A percentile compares a stretch with the other conserved stretches of the same genome.
phyloP scores from a whole-genome alignment of 2,797 vertebrate species.

The Acomys russatus region DNA sequence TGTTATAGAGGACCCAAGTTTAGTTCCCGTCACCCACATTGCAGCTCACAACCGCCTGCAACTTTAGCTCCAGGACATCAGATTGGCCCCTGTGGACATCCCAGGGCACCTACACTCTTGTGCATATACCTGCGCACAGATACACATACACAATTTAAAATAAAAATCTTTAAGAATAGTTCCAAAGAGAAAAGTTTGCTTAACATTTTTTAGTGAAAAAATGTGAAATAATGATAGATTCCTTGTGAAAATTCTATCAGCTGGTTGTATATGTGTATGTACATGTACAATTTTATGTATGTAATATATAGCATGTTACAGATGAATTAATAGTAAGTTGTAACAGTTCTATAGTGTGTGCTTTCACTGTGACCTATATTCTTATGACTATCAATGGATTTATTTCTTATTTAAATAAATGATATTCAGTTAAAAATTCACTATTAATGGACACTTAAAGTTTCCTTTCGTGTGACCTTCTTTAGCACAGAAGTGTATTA shows the following conservation, averaged over 20 bases:
- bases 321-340: neutral
- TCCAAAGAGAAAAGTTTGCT: neutral
- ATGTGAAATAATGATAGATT: constrained; percentile 6
- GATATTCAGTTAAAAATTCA: neutral
- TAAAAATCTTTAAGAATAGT: neutral
- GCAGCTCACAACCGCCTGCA: neutral
- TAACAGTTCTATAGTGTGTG: neutral
- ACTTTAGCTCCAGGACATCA: neutral
- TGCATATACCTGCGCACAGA: neutral
- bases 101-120: neutral
- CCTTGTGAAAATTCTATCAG: neutral
- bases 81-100: neutral
- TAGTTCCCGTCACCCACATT: neutral
- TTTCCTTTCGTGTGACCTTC: neutral
- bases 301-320: neutral
- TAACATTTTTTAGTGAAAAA: neutral
- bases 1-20: neutral
- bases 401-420: constrained; percentile 41
- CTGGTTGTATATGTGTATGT: neutral
- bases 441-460: neutral
- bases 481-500: constrained; percentile 21
- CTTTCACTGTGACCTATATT: neutral
- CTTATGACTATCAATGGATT: neutral
- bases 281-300: neutral
- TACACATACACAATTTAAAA: neutral